Percentiles rank a stretch among this genome's conserved stretches.
Conservation (phyloP, 2,888 invertebrate species). For the Agapostemon virescens region DNA sequence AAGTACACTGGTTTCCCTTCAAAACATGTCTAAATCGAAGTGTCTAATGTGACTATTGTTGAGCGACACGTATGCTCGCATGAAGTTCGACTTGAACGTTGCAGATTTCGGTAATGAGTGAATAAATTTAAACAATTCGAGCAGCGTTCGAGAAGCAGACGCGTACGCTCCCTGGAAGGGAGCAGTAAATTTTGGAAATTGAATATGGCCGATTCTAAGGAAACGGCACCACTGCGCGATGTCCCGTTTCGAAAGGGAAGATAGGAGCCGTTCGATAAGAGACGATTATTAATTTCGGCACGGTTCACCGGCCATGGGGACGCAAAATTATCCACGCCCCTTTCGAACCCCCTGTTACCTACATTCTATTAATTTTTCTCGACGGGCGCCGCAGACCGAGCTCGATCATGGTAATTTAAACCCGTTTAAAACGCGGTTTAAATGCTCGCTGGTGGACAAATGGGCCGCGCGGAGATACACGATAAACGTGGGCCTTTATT, state of each 20-base stretch:
- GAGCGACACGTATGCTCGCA: too few species aligned
- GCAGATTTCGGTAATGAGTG: too few species aligned
- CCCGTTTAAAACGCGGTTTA: constrained; percentile 25
- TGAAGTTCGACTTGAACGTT: too few species aligned
- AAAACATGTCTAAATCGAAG: too few species aligned
- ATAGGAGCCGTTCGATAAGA: constrained; percentile 30
- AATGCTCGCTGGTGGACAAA: constrained; percentile 1
- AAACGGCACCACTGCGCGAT: not conserved
- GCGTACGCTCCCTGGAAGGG: too few species aligned
- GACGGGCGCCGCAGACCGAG: not conserved
- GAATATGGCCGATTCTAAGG: not conserved
- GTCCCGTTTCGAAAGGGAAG: not conserved
- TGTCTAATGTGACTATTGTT: too few species aligned
- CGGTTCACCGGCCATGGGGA: constrained; percentile 8
- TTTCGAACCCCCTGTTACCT: not conserved
- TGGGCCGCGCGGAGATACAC: not conserved
- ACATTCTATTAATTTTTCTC: constrained; percentile 45
- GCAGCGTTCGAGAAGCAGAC: too few species aligned
- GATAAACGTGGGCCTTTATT: constrained; percentile 34
- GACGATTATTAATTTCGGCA: constrained; percentile 36
- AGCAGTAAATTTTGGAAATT: not conserved
- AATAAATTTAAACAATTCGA: too few species aligned
- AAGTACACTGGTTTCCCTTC: too few species aligned
- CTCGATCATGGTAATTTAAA: constrained; percentile 29
- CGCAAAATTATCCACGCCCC: constrained; percentile 26